A percentile compares a stretch with the other conserved stretches of the same genome.
Conservation (phyloP, 2,797 vertebrate species). For the Chelon labrosus region DNA sequence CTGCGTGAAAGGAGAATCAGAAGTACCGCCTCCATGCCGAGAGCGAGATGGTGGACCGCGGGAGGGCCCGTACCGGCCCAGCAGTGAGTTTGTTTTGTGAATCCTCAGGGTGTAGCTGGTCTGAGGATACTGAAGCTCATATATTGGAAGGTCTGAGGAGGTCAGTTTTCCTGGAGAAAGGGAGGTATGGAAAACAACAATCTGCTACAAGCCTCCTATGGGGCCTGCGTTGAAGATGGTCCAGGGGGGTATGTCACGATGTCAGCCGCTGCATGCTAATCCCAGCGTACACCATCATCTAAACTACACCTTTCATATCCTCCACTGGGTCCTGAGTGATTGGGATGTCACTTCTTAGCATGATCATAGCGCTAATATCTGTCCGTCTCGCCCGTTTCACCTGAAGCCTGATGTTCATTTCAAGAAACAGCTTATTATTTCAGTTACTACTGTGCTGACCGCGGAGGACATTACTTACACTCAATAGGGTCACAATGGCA, state of each 20-base stretch:
- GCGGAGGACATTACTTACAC: slow-evolving; percentile 70
- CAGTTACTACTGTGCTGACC: slow-evolving; percentile 49
- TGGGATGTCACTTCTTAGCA: slow-evolving; percentile 42
- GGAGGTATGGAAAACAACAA: slow-evolving; percentile 52
- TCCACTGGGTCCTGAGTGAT: slow-evolving; percentile 32
- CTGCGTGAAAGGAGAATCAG: slow-evolving; percentile 54
- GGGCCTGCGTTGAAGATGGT: slow-evolving; percentile 40
- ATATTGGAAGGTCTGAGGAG: slow-evolving; percentile 71
- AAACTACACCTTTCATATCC: slow-evolving; percentile 34
- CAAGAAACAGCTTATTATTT: slow-evolving; percentile 67
- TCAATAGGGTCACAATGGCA: slow-evolving; percentile 73
- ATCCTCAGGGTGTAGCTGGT: slow-evolving; percentile 66
- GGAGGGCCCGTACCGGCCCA: slow-evolving; percentile 76
- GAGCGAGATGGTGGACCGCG: slow-evolving; percentile 70
- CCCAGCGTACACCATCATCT: slow-evolving; percentile 23
- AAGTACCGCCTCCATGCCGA: slow-evolving; percentile 69
- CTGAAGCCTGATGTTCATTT: slow-evolving; percentile 41
- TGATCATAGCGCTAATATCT: slow-evolving; percentile 44
- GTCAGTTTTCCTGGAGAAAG: slow-evolving; percentile 58
- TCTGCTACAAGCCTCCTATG: slow-evolving; percentile 39
- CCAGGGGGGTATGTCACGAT: slow-evolving; percentile 29
- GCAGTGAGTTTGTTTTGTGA: slow-evolving; percentile 66
- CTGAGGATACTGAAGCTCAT: slow-evolving; percentile 55
- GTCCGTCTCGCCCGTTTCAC: slow-evolving; percentile 11
- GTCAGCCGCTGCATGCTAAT: slow-evolving; percentile 29